Conservation (phyloP, 2,797 vertebrate genomes). For the Perodicticus potto region DNA sequence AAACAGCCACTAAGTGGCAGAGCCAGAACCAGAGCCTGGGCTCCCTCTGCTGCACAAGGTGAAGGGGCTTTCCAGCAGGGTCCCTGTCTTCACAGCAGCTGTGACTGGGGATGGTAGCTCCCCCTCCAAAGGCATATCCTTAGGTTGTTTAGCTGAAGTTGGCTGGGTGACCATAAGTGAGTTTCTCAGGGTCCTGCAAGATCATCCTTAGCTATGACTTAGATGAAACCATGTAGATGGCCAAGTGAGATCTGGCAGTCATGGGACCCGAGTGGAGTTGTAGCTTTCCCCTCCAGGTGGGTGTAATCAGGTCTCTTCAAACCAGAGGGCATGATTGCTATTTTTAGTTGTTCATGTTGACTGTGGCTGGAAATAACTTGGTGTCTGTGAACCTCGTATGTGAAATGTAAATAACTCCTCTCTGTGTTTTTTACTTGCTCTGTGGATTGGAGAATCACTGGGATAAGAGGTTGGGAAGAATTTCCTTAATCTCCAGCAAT, state of each 20-base stretch:
- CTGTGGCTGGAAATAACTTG: background rate
- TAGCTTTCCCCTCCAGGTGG: background rate
- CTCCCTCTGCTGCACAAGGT: background rate
- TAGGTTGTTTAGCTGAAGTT: background rate
- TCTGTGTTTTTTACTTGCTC: background rate
- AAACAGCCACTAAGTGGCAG: background rate
- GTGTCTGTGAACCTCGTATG: background rate
- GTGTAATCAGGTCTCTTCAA: background rate
- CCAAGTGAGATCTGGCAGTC: background rate
- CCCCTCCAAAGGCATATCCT: background rate
- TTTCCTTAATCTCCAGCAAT: background rate
- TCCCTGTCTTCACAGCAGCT: background rate
- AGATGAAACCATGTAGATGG: background rate
- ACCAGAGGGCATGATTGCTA: background rate
- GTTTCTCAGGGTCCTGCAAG: background rate
- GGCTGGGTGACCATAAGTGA: background rate
- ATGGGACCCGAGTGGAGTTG: background rate
- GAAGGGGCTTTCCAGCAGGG: background rate
- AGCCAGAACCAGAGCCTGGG: background rate
- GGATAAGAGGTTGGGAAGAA: background rate
- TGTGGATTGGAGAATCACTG: background rate
- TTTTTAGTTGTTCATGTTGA: background rate
- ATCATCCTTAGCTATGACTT: background rate
- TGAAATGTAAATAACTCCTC: background rate
- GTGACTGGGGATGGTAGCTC: background rate